Conservation (phyloP, 2,888 invertebrate genomes). For the Drosophila basisetae region DNA sequence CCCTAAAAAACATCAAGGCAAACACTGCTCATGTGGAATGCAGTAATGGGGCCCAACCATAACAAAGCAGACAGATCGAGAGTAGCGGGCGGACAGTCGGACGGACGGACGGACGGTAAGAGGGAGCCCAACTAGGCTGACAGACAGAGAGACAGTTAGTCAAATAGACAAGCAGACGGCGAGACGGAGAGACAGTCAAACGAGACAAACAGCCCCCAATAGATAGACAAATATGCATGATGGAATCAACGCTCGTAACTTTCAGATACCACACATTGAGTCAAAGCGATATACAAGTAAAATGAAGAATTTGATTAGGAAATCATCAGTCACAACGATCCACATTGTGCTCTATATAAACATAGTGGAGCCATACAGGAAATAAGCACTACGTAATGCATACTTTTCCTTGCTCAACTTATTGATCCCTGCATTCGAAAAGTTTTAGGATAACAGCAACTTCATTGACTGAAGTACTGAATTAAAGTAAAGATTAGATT, state of each 20-base stretch:
- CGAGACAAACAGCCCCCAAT: constrained; percentile 73
- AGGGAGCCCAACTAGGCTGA: constrained; percentile 23
- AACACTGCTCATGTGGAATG: constrained; percentile 80
- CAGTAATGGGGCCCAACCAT: constrained; percentile 75
- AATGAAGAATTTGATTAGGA: constrained; percentile 52
- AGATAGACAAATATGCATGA: constrained; percentile 71
- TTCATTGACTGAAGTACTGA: background rate
- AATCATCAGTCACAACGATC: constrained; percentile 28
- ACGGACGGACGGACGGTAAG: background rate
- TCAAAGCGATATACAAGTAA: constrained; percentile 28
- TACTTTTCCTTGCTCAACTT: background rate
- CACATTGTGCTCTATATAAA: constrained; percentile 28
- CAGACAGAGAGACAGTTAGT: constrained; percentile 12
- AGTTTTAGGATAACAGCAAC: background rate
- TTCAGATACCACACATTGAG: constrained; percentile 58
- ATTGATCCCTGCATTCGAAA: background rate
- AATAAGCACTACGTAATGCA: background rate
- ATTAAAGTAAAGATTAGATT: background rate
- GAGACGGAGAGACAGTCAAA: constrained; percentile 16
- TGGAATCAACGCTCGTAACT: constrained; percentile 54
- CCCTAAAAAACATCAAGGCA: constrained; percentile 80
- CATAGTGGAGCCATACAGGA: constrained; percentile 15
- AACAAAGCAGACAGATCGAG: constrained; percentile 55
- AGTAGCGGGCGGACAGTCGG: constrained; percentile 1
- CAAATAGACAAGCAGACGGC: constrained; percentile 13